Conservation (phyloP, 2,888 invertebrate species). For the Orchesella flavescens region DNA sequence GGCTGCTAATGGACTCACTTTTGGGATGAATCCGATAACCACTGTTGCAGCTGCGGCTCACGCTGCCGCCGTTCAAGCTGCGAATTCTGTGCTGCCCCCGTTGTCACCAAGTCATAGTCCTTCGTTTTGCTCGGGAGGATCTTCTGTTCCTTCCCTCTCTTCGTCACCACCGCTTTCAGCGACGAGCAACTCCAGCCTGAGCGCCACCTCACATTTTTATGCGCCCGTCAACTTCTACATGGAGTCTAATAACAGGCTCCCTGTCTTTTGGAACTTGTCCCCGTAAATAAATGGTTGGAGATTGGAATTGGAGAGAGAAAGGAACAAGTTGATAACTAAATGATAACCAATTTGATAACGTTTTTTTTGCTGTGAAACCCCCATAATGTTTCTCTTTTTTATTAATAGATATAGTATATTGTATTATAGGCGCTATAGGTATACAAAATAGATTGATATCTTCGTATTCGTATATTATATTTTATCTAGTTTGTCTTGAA, state of each 20-base stretch:
- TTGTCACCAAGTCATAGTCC: constrained; percentile 49
- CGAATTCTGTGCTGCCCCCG: constrained; percentile 42
- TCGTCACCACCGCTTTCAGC: constrained; percentile 51
- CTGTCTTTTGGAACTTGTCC: constrained; percentile 61
- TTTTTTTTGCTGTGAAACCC: too few species aligned
- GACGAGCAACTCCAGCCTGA: constrained; percentile 10
- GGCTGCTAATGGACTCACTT: constrained; percentile 33
- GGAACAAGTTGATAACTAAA: background rate
- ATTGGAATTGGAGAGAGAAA: background rate
- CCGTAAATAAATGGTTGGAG: constrained; percentile 12
- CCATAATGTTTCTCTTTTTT: too few species aligned
- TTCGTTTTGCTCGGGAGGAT: constrained; percentile 20
- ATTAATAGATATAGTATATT: too few species aligned
- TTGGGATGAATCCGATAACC: background rate
- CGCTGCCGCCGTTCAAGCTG: constrained; percentile 28
- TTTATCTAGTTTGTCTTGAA: too few species aligned
- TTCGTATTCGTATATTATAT: too few species aligned
- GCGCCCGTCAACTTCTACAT: constrained; percentile 54
- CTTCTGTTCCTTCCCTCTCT: constrained; percentile 29
- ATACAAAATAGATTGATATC: too few species aligned
- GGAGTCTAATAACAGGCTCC: constrained; percentile 52
- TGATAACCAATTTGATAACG: too few species aligned
- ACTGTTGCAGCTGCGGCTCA: constrained; percentile 1
- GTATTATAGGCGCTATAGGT: too few species aligned
- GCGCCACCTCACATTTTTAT: constrained; percentile 38